Base-by-base conservation (phyloP, 2,888 invertebrate genomes). In the Harpalus rufipes region DNA sequence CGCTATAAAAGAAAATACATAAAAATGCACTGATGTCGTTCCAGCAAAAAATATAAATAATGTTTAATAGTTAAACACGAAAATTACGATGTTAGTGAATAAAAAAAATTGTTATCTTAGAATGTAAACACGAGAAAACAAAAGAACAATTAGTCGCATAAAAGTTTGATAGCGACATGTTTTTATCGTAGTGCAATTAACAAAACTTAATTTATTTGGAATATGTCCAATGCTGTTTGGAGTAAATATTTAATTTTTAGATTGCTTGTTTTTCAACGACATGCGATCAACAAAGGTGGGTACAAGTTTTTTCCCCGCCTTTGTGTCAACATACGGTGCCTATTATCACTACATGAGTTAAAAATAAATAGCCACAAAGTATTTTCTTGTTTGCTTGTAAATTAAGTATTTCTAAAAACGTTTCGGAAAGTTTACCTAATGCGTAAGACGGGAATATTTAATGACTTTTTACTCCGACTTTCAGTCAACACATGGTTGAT, bases 211-310 rank as follows among this genome's bases (percentile, higher is more conserved):
- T 83, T 83, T 83, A 72, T 59, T 41, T 83, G 61, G 74, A 83
- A 74, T 76, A 83, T 83, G 51, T 74, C 41, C 76, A 59, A 83
- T 18, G 83, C 44, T 83, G 59, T 39, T 41, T 16, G n/a, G 16
- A 32, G 83, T 76, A 83, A 83, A 83, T 83, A 83, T 74, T 74
- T 83, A 76, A 83, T 83, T 83, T 83, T 18, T 83, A 58, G 83
- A 83, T 83, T 83, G 83, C 83, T 76, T 83, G 83, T 83, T 83
- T 83, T 83, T 83, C 83, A 59, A 76, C 58, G 83, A 83, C 72
- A 82, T 74, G 74, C 74, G 76, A 83, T 83, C 74, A 83, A 83
- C 83, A 83, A 76, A 83, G 83, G 83, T 83, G 76, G 83, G 83
- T 61, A 83, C 83, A 83, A 32, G 83, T 83, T 72, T 78, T 78